Evolutionary conservation across 2,797 vertebrate species (phyloP).

Genomic region (Parotocinclus haroldoi): DNA sequence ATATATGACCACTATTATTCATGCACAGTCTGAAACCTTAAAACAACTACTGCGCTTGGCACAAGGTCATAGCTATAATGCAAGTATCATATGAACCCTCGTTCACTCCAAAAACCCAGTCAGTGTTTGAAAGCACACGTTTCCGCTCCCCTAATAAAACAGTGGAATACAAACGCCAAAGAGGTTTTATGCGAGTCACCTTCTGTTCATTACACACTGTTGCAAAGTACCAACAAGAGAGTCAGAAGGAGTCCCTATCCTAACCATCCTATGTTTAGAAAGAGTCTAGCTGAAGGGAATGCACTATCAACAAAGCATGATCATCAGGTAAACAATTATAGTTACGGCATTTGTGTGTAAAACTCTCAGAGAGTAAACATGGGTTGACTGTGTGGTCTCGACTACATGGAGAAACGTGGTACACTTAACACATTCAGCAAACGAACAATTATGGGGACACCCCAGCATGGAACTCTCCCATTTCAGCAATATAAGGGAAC

Average conservation of each 20-base stretch:
- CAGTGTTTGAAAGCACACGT: constrained; percentile 14
- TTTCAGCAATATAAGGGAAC: too few relatives aligned
- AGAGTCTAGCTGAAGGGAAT: constrained; percentile 8
- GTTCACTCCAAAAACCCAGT: background rate
- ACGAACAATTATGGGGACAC: constrained; percentile 2
- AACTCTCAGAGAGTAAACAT: background rate
- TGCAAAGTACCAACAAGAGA: background rate
- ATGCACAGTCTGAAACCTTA: background rate
- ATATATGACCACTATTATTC: constrained; percentile 8
- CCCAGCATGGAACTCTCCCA: background rate
- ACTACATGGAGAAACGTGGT: constrained; percentile 1
- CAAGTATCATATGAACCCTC: constrained; percentile 1
- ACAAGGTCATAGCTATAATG: background rate
- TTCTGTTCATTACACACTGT: too few relatives aligned
- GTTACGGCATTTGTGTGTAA: background rate
- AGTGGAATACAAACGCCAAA: too few relatives aligned
- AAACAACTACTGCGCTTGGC: background rate
- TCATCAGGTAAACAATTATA: constrained; percentile 32
- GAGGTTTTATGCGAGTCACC: too few relatives aligned
- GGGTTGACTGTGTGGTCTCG: constrained; percentile 3
- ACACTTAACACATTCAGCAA: background rate
- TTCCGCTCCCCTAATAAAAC: background rate
- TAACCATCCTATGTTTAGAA: constrained; percentile 19
- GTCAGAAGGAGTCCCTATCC: constrained; percentile 7
- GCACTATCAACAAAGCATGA: constrained; percentile 22